phyloP scores from a whole-genome alignment of 2,113 vertebrate genomes.

The Gymnorhina tibicen region DNA sequence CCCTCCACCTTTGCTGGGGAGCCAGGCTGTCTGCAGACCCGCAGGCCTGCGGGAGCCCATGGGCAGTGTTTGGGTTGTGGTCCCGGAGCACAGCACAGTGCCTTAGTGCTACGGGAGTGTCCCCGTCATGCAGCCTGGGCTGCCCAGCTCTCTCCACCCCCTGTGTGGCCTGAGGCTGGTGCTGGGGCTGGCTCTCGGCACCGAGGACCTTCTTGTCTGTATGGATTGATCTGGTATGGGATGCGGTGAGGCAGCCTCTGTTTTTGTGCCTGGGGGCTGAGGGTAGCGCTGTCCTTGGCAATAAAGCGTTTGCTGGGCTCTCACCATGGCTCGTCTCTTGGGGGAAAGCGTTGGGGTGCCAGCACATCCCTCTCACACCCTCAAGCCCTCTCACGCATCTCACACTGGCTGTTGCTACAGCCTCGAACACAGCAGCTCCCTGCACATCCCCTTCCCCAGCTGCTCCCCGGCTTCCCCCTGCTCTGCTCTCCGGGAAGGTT shows the following conservation, averaged over 20 bases:
- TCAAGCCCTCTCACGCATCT: rapidly evolving
- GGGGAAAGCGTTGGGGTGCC: background rate
- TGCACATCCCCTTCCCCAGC: rapidly evolving
- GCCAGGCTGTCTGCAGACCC: background rate
- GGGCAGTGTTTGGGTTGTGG: background rate
- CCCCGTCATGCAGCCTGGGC: background rate
- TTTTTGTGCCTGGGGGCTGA: background rate
- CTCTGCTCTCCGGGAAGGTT: rapidly evolving
- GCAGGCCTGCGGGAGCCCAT: background rate
- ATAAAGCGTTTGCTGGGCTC: slow-evolving; percentile 26
- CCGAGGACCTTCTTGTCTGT: background rate
- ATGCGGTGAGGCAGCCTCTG: rapidly evolving
- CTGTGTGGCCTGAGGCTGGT: background rate
- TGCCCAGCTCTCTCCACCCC: background rate
- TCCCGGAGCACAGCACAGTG: background rate
- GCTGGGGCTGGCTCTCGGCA: background rate
- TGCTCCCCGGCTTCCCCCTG: rapidly evolving
- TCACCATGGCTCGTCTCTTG: rapidly evolving
- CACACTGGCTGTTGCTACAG: rapidly evolving
- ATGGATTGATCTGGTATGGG: background rate
- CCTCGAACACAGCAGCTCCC: background rate
- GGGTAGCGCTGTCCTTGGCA: background rate
- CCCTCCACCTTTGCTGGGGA: background rate
- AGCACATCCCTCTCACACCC: background rate
- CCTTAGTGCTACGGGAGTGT: rapidly evolving